A percentile compares a stretch with the other conserved stretches of the same genome.
Conservation (phyloP, 2,113 vertebrate species). For the Saccopteryx bilineata region DNA sequence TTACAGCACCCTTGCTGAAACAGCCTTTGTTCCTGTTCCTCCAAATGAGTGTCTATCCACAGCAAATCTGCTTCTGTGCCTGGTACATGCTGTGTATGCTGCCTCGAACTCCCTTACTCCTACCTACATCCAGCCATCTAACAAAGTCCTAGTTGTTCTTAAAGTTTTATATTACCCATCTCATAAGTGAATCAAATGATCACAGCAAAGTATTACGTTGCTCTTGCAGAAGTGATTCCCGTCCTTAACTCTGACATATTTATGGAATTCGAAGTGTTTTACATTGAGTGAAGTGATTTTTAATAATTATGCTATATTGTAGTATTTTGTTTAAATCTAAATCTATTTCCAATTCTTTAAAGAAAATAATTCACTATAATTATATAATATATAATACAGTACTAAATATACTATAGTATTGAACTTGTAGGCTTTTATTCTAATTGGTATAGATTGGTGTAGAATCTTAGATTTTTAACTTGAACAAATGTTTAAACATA, state of each 20-base stretch:
- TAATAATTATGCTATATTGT: background rate
- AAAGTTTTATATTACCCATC: background rate
- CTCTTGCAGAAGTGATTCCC: background rate
- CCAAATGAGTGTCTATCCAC: background rate
- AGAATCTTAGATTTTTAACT: background rate
- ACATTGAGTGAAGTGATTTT: background rate
- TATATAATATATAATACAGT: background rate
- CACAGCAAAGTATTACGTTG: background rate
- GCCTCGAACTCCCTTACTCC: background rate
- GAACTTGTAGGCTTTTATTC: background rate
- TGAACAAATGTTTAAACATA: background rate
- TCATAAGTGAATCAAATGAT: background rate
- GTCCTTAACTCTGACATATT: background rate
- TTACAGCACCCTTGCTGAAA: background rate
- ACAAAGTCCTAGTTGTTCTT: background rate
- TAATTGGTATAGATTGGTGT: background rate
- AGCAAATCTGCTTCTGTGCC: background rate
- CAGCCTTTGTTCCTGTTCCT: background rate
- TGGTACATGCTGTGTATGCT: too few relatives aligned
- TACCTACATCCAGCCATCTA: fast-evolving
- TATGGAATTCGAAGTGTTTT: background rate
- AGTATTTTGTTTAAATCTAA: background rate
- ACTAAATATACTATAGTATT: background rate
- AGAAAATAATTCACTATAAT: background rate
- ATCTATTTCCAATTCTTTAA: background rate